phyloP scores from a whole-genome alignment of 2,113 vertebrate species.

The Fukomys damarensis region DNA sequence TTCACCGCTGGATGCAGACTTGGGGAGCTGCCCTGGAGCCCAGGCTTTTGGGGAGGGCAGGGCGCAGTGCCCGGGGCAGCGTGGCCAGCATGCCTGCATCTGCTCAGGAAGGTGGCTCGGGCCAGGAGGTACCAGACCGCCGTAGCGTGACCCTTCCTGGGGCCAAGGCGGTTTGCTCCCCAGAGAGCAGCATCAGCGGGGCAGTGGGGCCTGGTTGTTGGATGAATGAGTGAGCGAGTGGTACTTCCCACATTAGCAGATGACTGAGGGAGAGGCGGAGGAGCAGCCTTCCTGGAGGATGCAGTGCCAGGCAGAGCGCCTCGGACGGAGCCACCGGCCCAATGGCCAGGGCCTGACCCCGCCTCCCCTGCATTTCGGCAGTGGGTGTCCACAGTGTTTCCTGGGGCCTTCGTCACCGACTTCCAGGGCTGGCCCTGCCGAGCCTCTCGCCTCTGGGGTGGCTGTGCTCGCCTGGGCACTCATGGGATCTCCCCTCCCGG shows the following conservation, averaged over 20 bases:
- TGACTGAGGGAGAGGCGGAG: not conserved
- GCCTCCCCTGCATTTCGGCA: not conserved
- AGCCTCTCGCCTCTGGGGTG: not conserved
- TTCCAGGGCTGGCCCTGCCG: not conserved
- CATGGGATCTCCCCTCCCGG: not conserved
- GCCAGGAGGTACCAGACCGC: too few relatives aligned
- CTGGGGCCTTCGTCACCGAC: too few relatives aligned
- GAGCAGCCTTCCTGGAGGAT: not conserved
- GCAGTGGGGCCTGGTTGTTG: not conserved
- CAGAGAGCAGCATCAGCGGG: not conserved
- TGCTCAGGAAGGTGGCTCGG: not conserved
- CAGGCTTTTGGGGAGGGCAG: not conserved
- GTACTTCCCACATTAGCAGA: not conserved
- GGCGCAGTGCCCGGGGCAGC: not conserved
- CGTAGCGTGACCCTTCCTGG: not conserved
- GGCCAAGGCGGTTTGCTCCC: not conserved
- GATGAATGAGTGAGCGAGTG: not conserved
- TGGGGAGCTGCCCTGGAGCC: not conserved
- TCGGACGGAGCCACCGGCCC: not conserved
- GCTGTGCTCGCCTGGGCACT: accelerated
- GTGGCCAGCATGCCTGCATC: too few relatives aligned
- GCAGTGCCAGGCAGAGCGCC: not conserved
- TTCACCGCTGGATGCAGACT: not conserved
- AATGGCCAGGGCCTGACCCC: accelerated
- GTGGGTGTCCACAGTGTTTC: too few relatives aligned